phyloP scores from a whole-genome alignment of 2,888 invertebrate genomes.

The Acheta domesticus region DNA sequence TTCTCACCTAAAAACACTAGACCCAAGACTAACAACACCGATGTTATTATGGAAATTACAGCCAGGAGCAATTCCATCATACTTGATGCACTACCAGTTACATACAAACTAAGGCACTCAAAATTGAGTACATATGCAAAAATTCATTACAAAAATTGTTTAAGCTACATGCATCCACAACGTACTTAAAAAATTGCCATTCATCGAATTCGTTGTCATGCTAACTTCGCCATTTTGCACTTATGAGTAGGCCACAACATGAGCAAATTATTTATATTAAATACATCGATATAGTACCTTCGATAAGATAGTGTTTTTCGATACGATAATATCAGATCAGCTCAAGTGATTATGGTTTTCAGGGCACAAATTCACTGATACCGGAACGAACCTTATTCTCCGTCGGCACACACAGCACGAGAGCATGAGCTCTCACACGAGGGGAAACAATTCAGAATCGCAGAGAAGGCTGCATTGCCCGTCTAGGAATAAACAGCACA shows the following conservation, averaged over 20 bases:
- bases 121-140: constrained; percentile 18
- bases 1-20: constrained; percentile 59
- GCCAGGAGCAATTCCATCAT: constrained; percentile 45
- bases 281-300: constrained; percentile 12
- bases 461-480: too few relatives aligned
- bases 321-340: background rate
- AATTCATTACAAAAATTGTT: background rate
- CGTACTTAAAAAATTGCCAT: background rate
- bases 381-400: background rate
- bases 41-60: constrained; percentile 55
- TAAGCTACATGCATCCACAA: constrained; percentile 4
- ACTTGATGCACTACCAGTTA: constrained; percentile 23
- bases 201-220: constrained; percentile 4
- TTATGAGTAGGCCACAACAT: constrained; percentile 22
- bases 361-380: constrained; percentile 5
- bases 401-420: background rate
- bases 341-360: background rate
- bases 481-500: too few relatives aligned
- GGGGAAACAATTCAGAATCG: too few relatives aligned
- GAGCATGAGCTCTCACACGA: background rate
- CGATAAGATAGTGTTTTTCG: background rate
- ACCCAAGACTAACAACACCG: constrained; percentile 55
- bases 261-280: constrained; percentile 22
- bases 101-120: constrained; percentile 19
- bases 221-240: constrained; percentile 29